Evolutionary conservation across 2,113 vertebrate species (phyloP).

Genomic region (Tragelaphus imberbis): DNA sequence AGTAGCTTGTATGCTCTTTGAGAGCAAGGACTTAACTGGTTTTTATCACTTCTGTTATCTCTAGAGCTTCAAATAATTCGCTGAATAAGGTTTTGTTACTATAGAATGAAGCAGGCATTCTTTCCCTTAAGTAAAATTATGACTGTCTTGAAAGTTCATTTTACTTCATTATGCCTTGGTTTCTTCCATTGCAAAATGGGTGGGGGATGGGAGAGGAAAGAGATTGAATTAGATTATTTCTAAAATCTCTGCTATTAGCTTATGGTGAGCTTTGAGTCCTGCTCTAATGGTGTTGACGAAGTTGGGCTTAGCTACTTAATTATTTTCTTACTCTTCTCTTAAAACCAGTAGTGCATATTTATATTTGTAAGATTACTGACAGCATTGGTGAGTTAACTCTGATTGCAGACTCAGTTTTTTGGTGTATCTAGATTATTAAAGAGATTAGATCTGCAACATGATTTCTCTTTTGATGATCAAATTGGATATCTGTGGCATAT

Average conservation of each 20-base stretch:
- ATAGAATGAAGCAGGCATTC: not conserved
- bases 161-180: not conserved
- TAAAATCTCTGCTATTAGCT: not conserved
- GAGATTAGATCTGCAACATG: not conserved
- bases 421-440: not conserved
- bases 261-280: not conserved
- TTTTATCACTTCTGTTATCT: not conserved
- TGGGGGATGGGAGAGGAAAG: not conserved
- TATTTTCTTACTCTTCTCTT: not conserved
- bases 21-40: not conserved
- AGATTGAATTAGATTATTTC: not conserved
- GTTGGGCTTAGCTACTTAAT: not conserved
- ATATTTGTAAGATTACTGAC: not conserved
- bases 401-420: not conserved
- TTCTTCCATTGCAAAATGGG: not conserved
- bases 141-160: conserved; percentile 7
- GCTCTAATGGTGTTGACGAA: not conserved
- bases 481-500: not conserved
- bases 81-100: not conserved
- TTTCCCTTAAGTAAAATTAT: not conserved
- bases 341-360: not conserved
- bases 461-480: not conserved
- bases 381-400: not conserved
- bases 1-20: not conserved
- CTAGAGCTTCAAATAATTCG: not conserved